Evolutionary conservation across 2,113 vertebrate species (phyloP).

Genomic region (Reinhardtius hippoglossoides): DNA sequence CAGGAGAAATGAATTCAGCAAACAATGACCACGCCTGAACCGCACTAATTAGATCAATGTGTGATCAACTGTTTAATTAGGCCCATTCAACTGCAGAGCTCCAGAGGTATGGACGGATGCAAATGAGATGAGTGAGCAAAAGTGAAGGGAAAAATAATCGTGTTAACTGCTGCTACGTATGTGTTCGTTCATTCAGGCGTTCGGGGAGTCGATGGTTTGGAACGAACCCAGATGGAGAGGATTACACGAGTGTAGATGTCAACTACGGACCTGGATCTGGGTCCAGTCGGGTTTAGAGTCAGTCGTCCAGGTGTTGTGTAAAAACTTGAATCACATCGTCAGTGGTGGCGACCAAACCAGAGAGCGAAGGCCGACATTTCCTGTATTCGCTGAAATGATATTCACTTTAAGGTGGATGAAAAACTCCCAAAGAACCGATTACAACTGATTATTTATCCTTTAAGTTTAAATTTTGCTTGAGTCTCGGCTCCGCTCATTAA

Average conservation of each 20-base stretch:
- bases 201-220: no score
- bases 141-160: not conserved
- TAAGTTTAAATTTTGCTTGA: no score
- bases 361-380: no score
- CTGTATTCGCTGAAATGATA: no score
- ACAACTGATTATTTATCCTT: no score
- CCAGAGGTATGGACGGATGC: constrained; percentile 69
- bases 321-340: no score
- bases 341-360: no score
- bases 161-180: not conserved
- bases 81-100: constrained; percentile 55
- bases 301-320: no score
- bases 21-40: constrained; percentile 72
- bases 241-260: not conserved
- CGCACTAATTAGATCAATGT: constrained; percentile 76
- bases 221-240: no score
- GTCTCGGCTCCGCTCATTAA: not conserved
- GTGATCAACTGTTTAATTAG: constrained; percentile 79
- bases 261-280: not conserved
- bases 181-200: not conserved
- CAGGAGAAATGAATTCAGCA: constrained; percentile 57
- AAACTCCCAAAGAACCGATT: no score
- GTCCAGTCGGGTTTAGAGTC: no score
- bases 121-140: constrained; percentile 66
- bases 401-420: no score